These are phyloP conservation scores for Cyphomyrus plagiostoma DNA, from an alignment of 2,113 vertebrate genomes.

Conservation along the genomic window DNA sequence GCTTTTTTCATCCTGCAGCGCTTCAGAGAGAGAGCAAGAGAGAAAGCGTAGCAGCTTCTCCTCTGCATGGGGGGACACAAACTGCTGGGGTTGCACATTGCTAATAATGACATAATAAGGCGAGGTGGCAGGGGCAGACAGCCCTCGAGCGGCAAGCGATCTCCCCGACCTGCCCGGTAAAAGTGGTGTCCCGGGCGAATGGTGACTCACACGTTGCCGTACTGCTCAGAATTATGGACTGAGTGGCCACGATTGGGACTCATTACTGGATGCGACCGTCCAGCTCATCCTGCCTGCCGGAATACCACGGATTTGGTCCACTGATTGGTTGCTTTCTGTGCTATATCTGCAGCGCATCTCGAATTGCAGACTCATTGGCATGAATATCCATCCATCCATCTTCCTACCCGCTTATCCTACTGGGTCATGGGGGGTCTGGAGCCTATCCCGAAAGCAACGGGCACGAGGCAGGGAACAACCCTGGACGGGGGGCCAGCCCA, in stretches of 20 bases:
- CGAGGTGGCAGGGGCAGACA: constrained; percentile 6
- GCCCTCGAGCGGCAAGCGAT: neutral
- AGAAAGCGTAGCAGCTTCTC: neutral
- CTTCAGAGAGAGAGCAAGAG: neutral
- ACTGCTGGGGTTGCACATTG: constrained; percentile 6
- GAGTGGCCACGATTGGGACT: neutral
- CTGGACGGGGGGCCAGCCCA: too few relatives aligned
- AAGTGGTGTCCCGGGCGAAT: neutral
- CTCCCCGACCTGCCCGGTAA: neutral
- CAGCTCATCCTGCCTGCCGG: neutral
- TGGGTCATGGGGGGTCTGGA: too few relatives aligned
- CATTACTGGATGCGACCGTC: neutral
- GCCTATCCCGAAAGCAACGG: too few relatives aligned
- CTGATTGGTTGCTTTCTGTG: neutral
- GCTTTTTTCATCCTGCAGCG: neutral
- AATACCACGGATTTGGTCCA: neutral
- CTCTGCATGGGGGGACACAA: constrained; percentile 16
- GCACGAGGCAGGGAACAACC: too few relatives aligned
- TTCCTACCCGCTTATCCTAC: too few relatives aligned
- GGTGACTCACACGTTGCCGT: neutral
- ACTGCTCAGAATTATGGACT: neutral
- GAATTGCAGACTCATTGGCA: neutral
- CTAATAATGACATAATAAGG: constrained; percentile 22
- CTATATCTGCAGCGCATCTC: neutral
- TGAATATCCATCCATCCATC: neutral